Evolutionary conservation across 2,888 invertebrate genomes (phyloP), one percentile per base, ranked within the genome.

Genomic region (Erebia ligea): DNA sequence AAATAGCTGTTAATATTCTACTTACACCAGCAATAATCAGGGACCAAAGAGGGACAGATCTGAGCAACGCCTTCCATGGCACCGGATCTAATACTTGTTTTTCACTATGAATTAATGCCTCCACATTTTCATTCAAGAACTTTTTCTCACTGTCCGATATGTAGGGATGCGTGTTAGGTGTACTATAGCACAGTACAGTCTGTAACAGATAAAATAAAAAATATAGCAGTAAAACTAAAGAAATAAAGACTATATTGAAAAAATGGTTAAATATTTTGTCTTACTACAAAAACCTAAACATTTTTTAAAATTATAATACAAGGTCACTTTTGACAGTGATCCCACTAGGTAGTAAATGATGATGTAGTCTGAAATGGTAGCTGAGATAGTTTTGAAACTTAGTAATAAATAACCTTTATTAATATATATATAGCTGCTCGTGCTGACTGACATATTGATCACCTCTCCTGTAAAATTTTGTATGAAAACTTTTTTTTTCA

Each of bases 1-100:
- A 42, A 45, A 13, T 5, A 45, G 2, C 3, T 21, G 25, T 25
- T 25, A 25, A 25, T 25, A 45, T 48, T 13, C 19, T 78, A 90
- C 94, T 94, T 82, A 94, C 93, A 79, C 95, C 96, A 73, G 96
- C 97, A 65, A 94, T 94, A n/a, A 97, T 95, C 40, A 97, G 84
- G 0, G 96, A 95, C 94, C 96, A 95, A 68, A 97, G 87, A 0
- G 97, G 96, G 9, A 94, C 86, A 13, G 95, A 96, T 1, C 94
- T 95, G 0, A 96, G 81, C 67, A 97, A 94, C 0, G 94, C 94
- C 77, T 92, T 94, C 96, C 97, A 97, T 0, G 97, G 97, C 0
- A 95, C 95, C 0, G 95, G 94, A 50, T 94, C 94, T 34, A 95
- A 78, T 0, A 76, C 68, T 62, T 86, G 83, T 34, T 95, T 84